Percentiles rank a stretch among this genome's conserved stretches.
These are phyloP conservation scores for Trachythela sp. DNA, from an alignment of 64 coral and sea anemone species.

Conservation along the genomic window DNA sequence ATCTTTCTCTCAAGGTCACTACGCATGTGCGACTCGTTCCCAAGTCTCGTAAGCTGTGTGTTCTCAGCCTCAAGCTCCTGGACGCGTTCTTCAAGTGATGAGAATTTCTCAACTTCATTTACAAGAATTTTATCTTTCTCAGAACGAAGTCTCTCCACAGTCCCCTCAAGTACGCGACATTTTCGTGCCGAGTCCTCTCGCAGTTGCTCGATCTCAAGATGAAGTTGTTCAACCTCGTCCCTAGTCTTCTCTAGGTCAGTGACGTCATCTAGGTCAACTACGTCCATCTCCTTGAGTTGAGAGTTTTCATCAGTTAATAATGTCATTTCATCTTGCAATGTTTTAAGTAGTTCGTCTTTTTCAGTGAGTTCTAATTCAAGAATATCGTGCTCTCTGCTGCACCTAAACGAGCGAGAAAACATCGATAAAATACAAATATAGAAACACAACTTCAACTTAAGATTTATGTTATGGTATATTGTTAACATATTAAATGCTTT, in stretches of 20 bases:
- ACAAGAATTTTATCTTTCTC: not conserved
- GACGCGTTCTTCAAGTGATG: not conserved
- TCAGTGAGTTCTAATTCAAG: not conserved
- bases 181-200: not conserved
- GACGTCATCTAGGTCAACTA: not conserved
- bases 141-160: not conserved
- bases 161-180: not conserved
- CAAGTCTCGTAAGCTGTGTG: not conserved
- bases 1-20: not conserved
- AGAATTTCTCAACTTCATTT: not conserved
- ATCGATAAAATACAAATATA: not conserved
- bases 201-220: not conserved
- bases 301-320: not conserved
- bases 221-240: not conserved
- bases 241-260: not conserved
- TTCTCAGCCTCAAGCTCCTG: not conserved
- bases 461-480: no score
- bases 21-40: not conserved
- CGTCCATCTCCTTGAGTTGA: not conserved
- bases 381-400: not conserved
- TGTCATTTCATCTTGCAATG: not conserved
- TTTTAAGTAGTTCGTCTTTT: not conserved
- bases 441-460: no score
- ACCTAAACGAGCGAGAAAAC: not conserved
- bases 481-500: no score